Evolutionary conservation across 2,113 vertebrate genomes (phyloP).

Genomic region (Emydocephalus ijimae): DNA sequence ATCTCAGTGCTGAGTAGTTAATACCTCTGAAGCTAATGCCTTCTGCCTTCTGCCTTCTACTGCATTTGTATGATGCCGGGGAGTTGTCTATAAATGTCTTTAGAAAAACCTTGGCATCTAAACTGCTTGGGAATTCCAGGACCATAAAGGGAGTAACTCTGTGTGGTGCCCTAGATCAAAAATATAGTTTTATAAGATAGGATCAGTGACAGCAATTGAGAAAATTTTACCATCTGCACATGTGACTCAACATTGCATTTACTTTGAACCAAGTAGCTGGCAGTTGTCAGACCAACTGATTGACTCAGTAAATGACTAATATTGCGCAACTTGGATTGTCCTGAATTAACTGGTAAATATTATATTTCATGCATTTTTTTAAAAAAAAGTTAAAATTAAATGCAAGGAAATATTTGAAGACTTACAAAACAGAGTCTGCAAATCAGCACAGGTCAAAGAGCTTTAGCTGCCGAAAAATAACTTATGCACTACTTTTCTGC

Average conservation of each 20-base stretch:
- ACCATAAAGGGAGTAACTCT: not conserved
- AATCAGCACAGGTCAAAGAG: not conserved
- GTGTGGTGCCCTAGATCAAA: not conserved
- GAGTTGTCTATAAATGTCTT: not conserved
- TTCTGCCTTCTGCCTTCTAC: not conserved
- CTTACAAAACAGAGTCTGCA: not conserved
- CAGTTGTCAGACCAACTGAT: not conserved
- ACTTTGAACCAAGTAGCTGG: not conserved
- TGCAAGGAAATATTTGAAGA: not conserved
- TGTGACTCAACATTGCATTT: not conserved
- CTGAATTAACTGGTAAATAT: not conserved
- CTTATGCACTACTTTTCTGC: not conserved
- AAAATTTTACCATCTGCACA: not conserved
- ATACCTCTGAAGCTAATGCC: not conserved
- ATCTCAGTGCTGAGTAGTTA: not conserved
- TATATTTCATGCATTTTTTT: not conserved
- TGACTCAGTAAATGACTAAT: conserved; percentile 5
- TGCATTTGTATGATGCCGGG: not conserved
- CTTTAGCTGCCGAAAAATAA: not conserved
- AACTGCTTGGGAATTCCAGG: not conserved
- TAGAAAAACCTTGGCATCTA: not conserved
- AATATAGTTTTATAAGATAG: not conserved
- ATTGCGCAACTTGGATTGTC: not conserved
- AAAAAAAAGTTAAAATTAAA: not conserved
- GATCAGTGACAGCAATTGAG: not conserved